Evolutionary conservation across 2,797 vertebrate species (phyloP).

Genomic region (Mycteria americana): DNA sequence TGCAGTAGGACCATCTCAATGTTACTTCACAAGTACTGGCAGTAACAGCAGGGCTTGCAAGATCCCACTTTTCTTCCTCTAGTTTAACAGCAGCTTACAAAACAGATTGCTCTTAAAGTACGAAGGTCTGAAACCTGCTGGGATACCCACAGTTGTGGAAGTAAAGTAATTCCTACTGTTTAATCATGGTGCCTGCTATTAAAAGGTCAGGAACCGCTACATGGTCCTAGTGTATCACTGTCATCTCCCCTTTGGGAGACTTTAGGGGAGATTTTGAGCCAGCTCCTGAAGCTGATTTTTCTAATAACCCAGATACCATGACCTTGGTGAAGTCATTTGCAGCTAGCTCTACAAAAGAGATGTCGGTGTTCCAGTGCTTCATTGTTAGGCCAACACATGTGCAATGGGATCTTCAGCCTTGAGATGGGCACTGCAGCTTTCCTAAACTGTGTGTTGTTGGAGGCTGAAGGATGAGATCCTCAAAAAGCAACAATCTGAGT

Average conservation of each 20-base stretch:
- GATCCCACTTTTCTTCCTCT: neutral
- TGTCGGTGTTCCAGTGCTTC: neutral
- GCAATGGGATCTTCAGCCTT: neutral
- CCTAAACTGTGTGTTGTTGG: neutral
- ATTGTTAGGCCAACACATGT: neutral
- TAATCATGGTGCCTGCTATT: neutral
- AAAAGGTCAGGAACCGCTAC: neutral
- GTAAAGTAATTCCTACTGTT: slow-evolving; percentile 66
- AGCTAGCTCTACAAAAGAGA: neutral
- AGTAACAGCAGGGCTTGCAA: neutral
- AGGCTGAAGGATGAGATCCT: neutral
- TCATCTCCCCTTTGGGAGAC: neutral
- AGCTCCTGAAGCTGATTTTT: neutral
- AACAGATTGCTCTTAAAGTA: slow-evolving; percentile 82
- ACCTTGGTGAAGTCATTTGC: neutral
- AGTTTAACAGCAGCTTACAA: slow-evolving; percentile 86
- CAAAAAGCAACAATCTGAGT: neutral
- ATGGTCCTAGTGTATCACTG: neutral
- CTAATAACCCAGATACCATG: neutral
- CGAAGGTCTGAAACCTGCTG: slow-evolving; percentile 81
- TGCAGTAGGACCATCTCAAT: neutral
- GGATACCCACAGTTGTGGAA: slow-evolving; percentile 81
- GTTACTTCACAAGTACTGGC: neutral
- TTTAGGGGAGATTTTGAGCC: neutral
- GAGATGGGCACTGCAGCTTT: neutral